A percentile compares a stretch with the other conserved stretches of the same genome.
These are phyloP conservation scores for Hipparchia sbordonii DNA, from an alignment of 2,888 invertebrate species.

Conservation along the genomic window DNA sequence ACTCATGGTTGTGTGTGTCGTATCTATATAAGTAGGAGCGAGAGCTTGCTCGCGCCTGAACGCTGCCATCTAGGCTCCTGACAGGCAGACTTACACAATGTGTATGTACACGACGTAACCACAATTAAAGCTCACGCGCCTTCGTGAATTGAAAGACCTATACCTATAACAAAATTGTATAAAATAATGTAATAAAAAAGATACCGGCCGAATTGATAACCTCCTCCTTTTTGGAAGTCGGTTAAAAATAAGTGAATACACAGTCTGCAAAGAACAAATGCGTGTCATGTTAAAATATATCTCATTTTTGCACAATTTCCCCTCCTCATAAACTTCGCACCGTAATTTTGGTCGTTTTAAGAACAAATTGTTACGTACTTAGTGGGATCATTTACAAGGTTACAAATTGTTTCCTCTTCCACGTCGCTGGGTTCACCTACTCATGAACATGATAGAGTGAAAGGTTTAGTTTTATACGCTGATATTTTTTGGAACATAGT, in stretches of 20 bases:
- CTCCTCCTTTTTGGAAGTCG: no score
- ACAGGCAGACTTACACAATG: no score
- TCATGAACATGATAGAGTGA: conserved; percentile 7
- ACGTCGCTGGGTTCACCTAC: conserved; percentile 1
- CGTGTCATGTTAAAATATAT: conserved; percentile 16
- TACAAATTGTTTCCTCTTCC: conserved; percentile 33
- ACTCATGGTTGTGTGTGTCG: no score
- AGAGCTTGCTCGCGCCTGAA: no score
- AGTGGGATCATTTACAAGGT: conserved; percentile 33
- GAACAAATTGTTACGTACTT: conserved; percentile 35
- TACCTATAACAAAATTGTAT: no score
- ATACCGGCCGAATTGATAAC: no score
- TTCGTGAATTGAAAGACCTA: no score
- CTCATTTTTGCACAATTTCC: conserved; percentile 33
- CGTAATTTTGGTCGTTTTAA: conserved; percentile 40
- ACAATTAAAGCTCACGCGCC: no score
- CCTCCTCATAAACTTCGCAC: conserved; percentile 37
- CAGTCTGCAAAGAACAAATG: conserved; percentile 18
- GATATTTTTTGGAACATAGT: neutral
- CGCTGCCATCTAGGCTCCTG: no score
- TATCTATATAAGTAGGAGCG: no score
- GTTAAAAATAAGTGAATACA: neutral
- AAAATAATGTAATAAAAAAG: neutral
- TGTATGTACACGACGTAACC: no score
- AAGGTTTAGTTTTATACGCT: neutral